phyloP scores from a whole-genome alignment of 2,888 invertebrate genomes.

The Pterostichus niger region DNA sequence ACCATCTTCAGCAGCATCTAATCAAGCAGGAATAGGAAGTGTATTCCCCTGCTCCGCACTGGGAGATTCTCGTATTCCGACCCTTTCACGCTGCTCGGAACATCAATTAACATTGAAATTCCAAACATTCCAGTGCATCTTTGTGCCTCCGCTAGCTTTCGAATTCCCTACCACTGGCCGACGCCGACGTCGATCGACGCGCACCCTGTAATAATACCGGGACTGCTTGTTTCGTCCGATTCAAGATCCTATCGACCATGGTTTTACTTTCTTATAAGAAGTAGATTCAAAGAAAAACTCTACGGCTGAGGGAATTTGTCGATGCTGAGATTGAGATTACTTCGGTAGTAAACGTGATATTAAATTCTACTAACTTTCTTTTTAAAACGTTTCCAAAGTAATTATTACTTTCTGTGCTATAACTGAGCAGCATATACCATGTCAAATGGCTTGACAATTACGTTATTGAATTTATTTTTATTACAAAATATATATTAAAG shows the following conservation, averaged over 20 bases:
- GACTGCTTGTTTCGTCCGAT: not conserved
- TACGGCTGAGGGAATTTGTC: slow-evolving; percentile 2
- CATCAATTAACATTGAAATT: slow-evolving; percentile 65
- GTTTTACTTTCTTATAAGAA: slow-evolving; percentile 8
- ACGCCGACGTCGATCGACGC: not conserved
- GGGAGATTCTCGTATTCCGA: slow-evolving; percentile 15
- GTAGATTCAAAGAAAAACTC: slow-evolving; percentile 13
- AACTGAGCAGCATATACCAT: too few species aligned
- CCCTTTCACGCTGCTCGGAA: slow-evolving; percentile 54
- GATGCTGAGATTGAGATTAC: not conserved
- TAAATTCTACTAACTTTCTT: not conserved
- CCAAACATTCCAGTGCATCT: slow-evolving; percentile 55
- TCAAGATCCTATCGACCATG: not conserved
- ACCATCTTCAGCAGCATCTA: not conserved
- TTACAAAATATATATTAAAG: too few species aligned
- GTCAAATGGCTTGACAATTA: too few species aligned
- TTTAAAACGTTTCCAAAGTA: too few species aligned
- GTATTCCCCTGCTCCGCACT: not conserved
- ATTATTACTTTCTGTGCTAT: too few species aligned
- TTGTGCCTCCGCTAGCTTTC: slow-evolving; percentile 18
- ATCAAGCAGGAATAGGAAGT: slow-evolving; percentile 20
- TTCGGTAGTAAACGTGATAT: not conserved
- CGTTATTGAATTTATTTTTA: too few species aligned
- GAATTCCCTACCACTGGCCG: not conserved
- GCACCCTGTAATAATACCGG: not conserved